phyloP scores from a whole-genome alignment of 2,113 vertebrate genomes.

The Nipponia nippon region DNA sequence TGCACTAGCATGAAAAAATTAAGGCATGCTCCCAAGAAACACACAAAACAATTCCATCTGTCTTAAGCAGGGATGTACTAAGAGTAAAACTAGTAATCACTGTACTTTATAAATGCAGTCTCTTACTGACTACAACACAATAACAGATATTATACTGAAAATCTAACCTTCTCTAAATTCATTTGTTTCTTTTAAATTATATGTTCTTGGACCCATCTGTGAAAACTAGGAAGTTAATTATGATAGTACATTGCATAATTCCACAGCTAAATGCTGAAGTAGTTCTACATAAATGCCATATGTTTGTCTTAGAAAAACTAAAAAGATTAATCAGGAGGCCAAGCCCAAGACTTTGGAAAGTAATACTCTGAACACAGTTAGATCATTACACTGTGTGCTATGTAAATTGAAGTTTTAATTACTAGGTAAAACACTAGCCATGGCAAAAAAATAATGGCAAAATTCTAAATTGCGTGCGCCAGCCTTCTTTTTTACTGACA shows the following conservation, averaged over 20 bases:
- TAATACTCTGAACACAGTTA: conserved; percentile 65
- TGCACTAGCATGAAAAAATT: not conserved
- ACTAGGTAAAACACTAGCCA: conserved; percentile 49
- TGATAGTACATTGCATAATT: conserved; percentile 65
- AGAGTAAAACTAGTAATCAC: not conserved
- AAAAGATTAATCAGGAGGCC: conserved; percentile 76
- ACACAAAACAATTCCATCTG: conserved; percentile 14
- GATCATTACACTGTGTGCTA: conserved; percentile 37
- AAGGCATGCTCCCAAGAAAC: not conserved
- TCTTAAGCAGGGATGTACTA: not conserved
- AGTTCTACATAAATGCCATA: conserved; percentile 71
- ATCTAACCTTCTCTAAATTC: conserved; percentile 19
- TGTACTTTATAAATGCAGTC: not conserved
- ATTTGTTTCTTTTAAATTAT: conserved; percentile 70
- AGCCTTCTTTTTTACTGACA: not conserved
- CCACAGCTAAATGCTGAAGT: conserved; percentile 67
- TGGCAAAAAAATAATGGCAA: not conserved
- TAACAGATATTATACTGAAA: conserved; percentile 32
- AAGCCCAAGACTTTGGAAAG: conserved; percentile 58
- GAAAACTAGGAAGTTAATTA: conserved; percentile 72
- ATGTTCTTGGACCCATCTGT: conserved; percentile 71
- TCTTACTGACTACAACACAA: conserved; percentile 24
- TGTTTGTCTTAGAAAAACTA: conserved; percentile 68
- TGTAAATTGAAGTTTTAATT: conserved; percentile 68
- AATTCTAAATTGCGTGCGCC: conserved; percentile 33